Conservation (phyloP, 2,888 invertebrate species). For the Nudaria mundana region DNA sequence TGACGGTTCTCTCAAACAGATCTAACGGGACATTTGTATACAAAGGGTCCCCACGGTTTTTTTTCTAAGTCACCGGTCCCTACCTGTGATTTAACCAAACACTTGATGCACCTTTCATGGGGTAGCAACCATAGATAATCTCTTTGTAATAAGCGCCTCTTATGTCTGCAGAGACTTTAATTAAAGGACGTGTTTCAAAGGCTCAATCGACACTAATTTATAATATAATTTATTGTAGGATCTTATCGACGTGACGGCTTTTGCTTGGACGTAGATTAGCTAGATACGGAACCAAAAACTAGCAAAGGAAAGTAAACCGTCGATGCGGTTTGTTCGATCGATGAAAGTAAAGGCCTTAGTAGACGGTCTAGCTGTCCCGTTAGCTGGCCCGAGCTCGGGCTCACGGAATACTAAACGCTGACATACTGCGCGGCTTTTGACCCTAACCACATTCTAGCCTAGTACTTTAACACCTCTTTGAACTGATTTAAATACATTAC, state of each 20-base stretch:
- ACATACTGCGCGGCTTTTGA: conserved; percentile 81
- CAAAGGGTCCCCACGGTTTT: conserved; percentile 54
- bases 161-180: background rate
- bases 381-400: conserved; percentile 68
- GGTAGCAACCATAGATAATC: conserved; percentile 56
- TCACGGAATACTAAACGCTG: conserved; percentile 80
- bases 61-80: conserved; percentile 43
- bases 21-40: conserved; percentile 62
- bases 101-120: conserved; percentile 60
- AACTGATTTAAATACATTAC: conserved; percentile 50
- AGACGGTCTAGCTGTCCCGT: conserved; percentile 71
- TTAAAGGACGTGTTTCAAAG: background rate
- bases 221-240: background rate
- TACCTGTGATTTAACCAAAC: conserved; percentile 68
- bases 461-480: conserved; percentile 67
- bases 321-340: conserved; percentile 71
- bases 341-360: conserved; percentile 79
- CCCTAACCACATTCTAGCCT: conserved; percentile 78
- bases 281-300: conserved; percentile 56
- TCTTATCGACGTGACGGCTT: background rate
- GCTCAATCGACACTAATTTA: background rate
- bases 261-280: conserved; percentile 24
- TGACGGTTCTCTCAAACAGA: conserved; percentile 50
- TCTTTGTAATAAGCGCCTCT: conserved; percentile 40
- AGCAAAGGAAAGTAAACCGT: conserved; percentile 80